Percentiles rank a stretch among this genome's conserved stretches.
Conservation (phyloP, 1,140 invertebrate genomes). For the Brachionus rotundiformis region DNA sequence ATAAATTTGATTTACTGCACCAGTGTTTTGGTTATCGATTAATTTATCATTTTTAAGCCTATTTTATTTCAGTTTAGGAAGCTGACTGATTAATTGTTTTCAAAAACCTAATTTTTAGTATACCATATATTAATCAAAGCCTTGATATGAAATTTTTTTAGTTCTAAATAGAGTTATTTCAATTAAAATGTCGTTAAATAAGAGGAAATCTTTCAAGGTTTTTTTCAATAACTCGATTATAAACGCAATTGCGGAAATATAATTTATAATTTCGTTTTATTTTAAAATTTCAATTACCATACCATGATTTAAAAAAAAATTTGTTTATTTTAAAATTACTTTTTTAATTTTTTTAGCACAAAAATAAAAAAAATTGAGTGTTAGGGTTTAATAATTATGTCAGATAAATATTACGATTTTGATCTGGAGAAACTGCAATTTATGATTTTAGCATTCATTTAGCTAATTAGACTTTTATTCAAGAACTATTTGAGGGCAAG, state of each 20-base stretch:
- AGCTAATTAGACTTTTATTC: slow-evolving; percentile 15
- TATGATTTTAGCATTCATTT: no score
- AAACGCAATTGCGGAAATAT: neutral
- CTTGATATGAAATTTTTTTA: neutral
- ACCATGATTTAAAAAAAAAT: neutral
- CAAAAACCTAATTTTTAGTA: neutral
- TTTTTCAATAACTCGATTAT: neutral
- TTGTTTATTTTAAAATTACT: neutral
- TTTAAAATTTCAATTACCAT: neutral
- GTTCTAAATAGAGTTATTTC: neutral
- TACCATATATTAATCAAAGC: neutral
- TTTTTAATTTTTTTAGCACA: neutral
- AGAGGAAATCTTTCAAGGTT: neutral
- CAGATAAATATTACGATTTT: neutral
- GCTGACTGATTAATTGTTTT: neutral
- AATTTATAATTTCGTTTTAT: neutral
- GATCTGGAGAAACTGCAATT: neutral
- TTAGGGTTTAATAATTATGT: neutral
- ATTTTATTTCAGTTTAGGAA: neutral
- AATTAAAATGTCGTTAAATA: neutral
- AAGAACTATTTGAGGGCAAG: neutral
- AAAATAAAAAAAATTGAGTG: neutral
- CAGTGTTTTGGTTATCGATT: slow-evolving; percentile 2
- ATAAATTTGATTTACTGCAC: neutral
- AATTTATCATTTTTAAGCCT: neutral